Evolutionary conservation across 2,797 vertebrate species (phyloP), one percentile per base, ranked within the genome.

Genomic region (Phoebastria nigripes): DNA sequence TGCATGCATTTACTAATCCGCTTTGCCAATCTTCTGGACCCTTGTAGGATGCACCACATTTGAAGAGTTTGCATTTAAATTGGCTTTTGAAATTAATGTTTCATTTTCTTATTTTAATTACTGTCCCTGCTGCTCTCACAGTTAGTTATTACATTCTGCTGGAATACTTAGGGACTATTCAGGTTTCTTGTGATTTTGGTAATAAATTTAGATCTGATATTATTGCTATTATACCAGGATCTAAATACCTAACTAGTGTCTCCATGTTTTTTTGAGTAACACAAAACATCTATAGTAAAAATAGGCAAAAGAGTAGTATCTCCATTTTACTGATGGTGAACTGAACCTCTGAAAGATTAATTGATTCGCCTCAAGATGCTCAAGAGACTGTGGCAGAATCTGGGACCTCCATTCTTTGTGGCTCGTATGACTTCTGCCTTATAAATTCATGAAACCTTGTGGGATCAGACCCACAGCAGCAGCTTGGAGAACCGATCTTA

Each of bases 71-170:
- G 91, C 69, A 91, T 96, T 95, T 94, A 80, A 96, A 94, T 76
- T 81, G 89, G n/a, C 79, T 91, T 93, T 90, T 91, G 89, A 88
- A 94, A 94, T 81, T 78, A 72, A 86, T 81, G 22, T 88, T 95
- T 91, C 72, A 47, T 90, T 81, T 95, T 84, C 87, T 59, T 91
- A 62, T 72, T 93, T 96, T 94, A 95, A 94, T 95, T 94, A 47
- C 62, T 76, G 76, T 73, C 71, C 80, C 63, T 81, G 59, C 47
- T 83, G 67, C 52, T 54, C 47, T 94, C 33, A 35, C 17, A 49
- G 63, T 52, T 58, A 28, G 77, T 65, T 74, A 29, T 52, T 80
- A 65, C 21, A n/a, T 49, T 67, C 69, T 86, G 56, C 79, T 93
- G 72, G 35, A 94, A 58, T 69, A 41, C 29, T 66, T 65, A 11